These are phyloP conservation scores for Rhynchophorus ferrugineus DNA, from an alignment of 1,140 invertebrate species.

Conservation along the genomic window DNA sequence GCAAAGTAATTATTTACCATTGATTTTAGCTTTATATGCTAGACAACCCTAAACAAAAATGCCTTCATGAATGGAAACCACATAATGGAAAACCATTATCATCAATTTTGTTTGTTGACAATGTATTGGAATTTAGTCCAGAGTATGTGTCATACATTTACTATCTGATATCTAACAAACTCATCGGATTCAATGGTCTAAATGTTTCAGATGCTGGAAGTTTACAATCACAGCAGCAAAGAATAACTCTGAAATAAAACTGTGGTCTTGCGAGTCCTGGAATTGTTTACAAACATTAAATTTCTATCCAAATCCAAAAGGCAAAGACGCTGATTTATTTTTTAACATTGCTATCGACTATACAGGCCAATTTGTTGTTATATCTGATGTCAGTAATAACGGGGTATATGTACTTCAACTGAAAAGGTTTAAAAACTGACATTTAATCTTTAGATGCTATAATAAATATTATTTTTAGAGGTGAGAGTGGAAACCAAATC, in stretches of 20 bases:
- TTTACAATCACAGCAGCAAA: conserved; percentile 85
- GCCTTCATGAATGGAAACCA: conserved; percentile 85
- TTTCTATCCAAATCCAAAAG: conserved; percentile 48
- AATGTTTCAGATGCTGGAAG: conserved; percentile 84
- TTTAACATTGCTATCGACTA: conserved; percentile 75
- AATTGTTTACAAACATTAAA: conserved; percentile 81
- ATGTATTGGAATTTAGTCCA: conserved; percentile 71
- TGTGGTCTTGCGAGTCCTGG: conserved; percentile 94
- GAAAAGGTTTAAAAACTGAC: conserved; percentile 23
- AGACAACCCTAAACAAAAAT: conserved; percentile 57
- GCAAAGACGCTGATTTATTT: conserved; percentile 37
- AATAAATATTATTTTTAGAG: conserved; percentile 40
- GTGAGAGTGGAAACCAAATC: conserved; percentile 44
- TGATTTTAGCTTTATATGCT: conserved; percentile 67
- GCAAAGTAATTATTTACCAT: background rate
- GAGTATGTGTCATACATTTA: conserved; percentile 60
- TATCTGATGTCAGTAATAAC: conserved; percentile 74
- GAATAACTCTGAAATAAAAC: conserved; percentile 83
- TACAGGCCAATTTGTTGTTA: conserved; percentile 71
- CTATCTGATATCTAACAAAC: background rate
- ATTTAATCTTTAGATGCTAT: background rate
- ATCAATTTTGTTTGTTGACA: conserved; percentile 85
- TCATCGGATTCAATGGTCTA: conserved; percentile 22
- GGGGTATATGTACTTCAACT: conserved; percentile 73
- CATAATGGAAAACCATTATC: conserved; percentile 79